Conservation (phyloP, 2,888 invertebrate species). For the Tricholauxania praeusta region DNA sequence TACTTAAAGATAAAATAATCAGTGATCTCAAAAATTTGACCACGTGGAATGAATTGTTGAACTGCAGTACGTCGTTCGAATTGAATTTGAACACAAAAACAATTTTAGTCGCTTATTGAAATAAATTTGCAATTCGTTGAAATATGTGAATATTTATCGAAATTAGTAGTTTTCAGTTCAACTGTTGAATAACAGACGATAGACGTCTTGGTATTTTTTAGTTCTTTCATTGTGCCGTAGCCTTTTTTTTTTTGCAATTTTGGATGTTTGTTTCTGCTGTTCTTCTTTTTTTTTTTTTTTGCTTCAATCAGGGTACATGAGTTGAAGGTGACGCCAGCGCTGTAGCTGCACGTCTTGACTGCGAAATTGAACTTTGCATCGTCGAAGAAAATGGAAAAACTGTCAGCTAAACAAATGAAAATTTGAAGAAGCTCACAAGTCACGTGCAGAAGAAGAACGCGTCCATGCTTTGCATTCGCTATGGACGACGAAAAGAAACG, state of each 20-base stretch:
- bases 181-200: conserved; percentile 15
- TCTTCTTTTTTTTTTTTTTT: no score
- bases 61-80: no score
- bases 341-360: neutral
- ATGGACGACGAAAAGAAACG: neutral
- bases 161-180: conserved; percentile 24
- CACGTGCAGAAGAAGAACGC: conserved; percentile 16
- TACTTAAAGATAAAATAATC: no score
- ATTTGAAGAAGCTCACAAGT: conserved; percentile 19
- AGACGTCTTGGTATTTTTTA: neutral
- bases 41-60: no score
- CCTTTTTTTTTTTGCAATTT: neutral
- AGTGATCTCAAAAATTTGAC: no score
- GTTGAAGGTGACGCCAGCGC: neutral
- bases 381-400: conserved; percentile 12
- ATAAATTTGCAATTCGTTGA: conserved; percentile 8
- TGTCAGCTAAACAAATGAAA: conserved; percentile 25
- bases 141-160: conserved; percentile 17
- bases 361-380: conserved; percentile 21
- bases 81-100: no score
- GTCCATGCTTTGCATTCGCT: conserved; percentile 25
- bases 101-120: neutral
- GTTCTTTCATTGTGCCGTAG: neutral
- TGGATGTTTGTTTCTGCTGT: no score
- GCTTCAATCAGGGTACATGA: no score